Conservation (phyloP, 2,888 invertebrate species). For the Lydus trimaculatus region DNA sequence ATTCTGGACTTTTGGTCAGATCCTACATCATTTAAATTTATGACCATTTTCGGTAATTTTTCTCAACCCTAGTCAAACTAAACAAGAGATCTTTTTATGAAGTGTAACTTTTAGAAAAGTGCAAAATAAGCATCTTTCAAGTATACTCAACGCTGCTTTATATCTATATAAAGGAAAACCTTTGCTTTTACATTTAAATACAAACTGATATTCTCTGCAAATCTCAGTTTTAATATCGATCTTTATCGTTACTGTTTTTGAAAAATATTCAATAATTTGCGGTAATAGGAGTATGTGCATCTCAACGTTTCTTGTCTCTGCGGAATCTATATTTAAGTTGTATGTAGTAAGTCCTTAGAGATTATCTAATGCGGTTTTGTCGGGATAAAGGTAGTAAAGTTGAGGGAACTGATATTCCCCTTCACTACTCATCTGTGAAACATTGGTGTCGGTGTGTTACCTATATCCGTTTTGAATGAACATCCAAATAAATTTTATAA, state of each 20-base stretch:
- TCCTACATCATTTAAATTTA: not conserved
- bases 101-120: not conserved
- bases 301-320: too few species aligned
- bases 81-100: not conserved
- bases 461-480: conserved; percentile 43
- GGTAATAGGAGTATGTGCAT: too few species aligned
- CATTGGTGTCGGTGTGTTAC: conserved; percentile 41
- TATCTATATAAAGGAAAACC: too few species aligned
- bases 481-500: conserved; percentile 40
- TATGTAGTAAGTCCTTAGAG: too few species aligned
- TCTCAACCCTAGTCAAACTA: not conserved
- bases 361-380: too few species aligned
- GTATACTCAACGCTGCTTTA: too few species aligned
- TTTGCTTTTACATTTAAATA: not conserved
- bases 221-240: not conserved
- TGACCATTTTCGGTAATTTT: not conserved
- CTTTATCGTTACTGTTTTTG: too few species aligned
- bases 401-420: conserved; percentile 36
- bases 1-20: not conserved
- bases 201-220: not conserved
- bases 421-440: conserved; percentile 43
- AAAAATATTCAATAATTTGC: too few species aligned
- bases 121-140: not conserved
- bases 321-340: too few species aligned
- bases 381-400: too few species aligned